Base-by-base conservation (phyloP, 2,797 vertebrate genomes). In the Gastrophryne carolinensis region DNA sequence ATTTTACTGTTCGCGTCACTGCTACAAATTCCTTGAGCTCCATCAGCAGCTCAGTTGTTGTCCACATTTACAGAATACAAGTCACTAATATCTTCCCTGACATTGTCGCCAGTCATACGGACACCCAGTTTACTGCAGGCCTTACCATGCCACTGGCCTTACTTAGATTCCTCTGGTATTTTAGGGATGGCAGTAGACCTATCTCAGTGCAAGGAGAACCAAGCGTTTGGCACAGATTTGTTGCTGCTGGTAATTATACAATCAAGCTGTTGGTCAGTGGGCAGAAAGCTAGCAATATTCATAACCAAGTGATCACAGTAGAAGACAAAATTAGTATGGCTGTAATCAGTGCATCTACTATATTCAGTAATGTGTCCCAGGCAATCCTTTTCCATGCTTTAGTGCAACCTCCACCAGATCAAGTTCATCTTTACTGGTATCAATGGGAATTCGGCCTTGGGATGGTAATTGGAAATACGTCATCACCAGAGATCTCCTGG, bases 101-200 rank as follows among this genome's bases (percentile, higher is more conserved):
- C 21, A 91, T 89, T 13, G 4, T 89, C 3, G 57, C 79, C 34
- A 86, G 78, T 61, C 82, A 80, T 58, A 72, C 75, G 34, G 76
- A 81, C 6, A 64, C 73, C 3, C 50, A 71, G 29, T 47, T 93
- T 34, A 82, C 75, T 1, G 87, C 86, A 24, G n/a, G 81, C 47
- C 84, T 92, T 10, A 87, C 81, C 12, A 86, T 87, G 8, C 85
- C 86, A 19, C 5, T 72, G 68, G 80, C 86, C 39, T 26, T 2
- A 8, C 49, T 92, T 29, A 82, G 64, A 23, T 92, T 91, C 73
- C 79, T 78, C 19, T 93, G 93, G 93, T 64, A 80, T 21, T 91
- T 94, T 79, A 89, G 87, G 44, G 89, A 92, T 50, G 84, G 80
- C 7, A 87, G 80, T 8, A 78, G 82, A 17, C 52, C 70, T 9